Conservation (phyloP, 2,888 invertebrate genomes). For the Pammene aurita region DNA sequence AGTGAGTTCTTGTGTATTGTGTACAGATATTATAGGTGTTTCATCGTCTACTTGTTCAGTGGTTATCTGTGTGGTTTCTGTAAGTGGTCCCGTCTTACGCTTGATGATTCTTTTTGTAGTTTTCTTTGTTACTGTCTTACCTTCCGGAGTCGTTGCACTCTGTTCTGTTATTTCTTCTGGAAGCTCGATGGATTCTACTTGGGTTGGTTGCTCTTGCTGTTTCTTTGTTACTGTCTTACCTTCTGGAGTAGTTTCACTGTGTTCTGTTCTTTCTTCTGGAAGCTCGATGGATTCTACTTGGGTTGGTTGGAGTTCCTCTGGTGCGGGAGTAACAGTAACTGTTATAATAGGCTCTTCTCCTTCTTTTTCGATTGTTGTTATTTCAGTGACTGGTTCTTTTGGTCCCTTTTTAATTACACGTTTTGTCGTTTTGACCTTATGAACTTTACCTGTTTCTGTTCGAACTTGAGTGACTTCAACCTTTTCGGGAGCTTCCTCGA, state of each 20-base stretch:
- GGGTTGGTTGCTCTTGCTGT: background rate
- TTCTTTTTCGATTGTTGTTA: slow-evolving; percentile 5
- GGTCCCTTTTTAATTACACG: background rate
- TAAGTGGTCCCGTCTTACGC: background rate
- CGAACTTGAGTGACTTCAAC: slow-evolving; percentile 20
- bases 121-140: slow-evolving; percentile 5
- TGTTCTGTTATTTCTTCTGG: slow-evolving; percentile 25
- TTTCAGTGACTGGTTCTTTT: background rate
- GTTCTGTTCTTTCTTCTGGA: slow-evolving; percentile 46
- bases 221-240: background rate
- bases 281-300: background rate
- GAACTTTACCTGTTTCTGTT: slow-evolving; percentile 13
- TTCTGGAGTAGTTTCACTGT: background rate
- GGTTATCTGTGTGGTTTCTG: background rate
- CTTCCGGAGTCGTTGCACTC: background rate
- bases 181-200: background rate
- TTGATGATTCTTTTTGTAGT: background rate
- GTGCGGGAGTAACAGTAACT: background rate
- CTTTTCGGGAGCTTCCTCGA: slow-evolving; percentile 44
- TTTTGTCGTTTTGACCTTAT: background rate
- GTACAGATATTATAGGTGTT: background rate
- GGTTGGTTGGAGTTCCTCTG: background rate
- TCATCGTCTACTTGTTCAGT: slow-evolving; percentile 10
- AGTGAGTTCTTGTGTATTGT: background rate
- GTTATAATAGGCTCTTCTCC: background rate